Evolutionary conservation across 2,888 invertebrate species (phyloP), one percentile per base, ranked within the genome.

Genomic region (Euproctis similis): DNA sequence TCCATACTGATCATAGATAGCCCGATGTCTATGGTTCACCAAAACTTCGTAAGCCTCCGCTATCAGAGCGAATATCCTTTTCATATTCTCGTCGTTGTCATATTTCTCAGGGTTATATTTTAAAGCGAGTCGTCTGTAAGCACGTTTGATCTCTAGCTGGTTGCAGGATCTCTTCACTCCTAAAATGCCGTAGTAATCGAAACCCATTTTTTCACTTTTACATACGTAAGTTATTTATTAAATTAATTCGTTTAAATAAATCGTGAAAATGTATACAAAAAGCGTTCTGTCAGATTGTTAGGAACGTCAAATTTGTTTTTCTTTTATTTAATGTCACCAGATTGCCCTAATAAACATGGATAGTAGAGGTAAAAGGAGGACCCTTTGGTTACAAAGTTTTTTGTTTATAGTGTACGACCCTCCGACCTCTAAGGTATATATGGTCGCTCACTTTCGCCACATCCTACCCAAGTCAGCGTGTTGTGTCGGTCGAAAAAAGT

Each of bases 1-100:
- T 0, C 96, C 96, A 70, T 92, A 96, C 55, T 94, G 93, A 71
- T 96, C 95, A 75, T 92, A 97, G 8, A 95, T 88, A 8, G 94
- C 91, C 31, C 92, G 85, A 36, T 75, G 76, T 37, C 89, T 73
- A 21, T 90, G 87, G 65, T 92, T 84, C 1, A 88, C 87, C 12
- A 95, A 77, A 5, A 94, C 90, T 53, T 94, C 94, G 62, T 90
- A 95, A 0, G 94, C 93, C 80, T 94, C 94, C 14, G 89, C 90
- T 27, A 92, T 86, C 10, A 90, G 70, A 2, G 86, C 67, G 62
- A 92, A 91, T 43, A 88, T 80, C 30, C 77, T 63, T 38, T 75
- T 66, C 48, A 82, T 74, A 37, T 76, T 78, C n/a, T 76, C 73
- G 28, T 82, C 81, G 18, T 75, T 59, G 31, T 65, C 63, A 32